Percentiles rank a stretch among this genome's conserved stretches.
Conservation (phyloP, 2,113 vertebrate species). For the Rhipidura dahli region DNA sequence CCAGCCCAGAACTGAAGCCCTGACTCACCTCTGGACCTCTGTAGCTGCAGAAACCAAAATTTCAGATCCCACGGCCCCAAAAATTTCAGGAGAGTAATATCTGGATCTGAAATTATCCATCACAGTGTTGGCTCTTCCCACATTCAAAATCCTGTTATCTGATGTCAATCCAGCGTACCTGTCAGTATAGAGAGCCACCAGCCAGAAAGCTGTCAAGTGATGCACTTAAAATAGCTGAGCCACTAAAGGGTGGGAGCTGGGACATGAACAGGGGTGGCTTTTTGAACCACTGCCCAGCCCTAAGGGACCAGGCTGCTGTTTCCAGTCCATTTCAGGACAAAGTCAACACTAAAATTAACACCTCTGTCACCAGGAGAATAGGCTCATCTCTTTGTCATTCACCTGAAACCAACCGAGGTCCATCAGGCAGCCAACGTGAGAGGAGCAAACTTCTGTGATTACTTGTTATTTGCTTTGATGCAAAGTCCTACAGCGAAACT, state of each 20-base stretch:
- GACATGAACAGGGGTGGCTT: background rate
- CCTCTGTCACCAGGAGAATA: background rate
- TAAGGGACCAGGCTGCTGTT: background rate
- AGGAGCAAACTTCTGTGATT: background rate
- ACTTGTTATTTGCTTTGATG: rapidly evolving
- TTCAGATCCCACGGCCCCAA: background rate
- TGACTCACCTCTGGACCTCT: background rate
- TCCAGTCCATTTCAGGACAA: background rate
- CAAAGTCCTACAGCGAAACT: background rate
- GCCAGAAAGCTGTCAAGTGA: background rate
- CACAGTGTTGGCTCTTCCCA: background rate
- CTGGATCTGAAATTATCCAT: background rate
- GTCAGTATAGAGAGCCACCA: background rate
- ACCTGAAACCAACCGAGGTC: background rate
- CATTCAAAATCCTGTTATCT: background rate
- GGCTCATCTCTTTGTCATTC: background rate
- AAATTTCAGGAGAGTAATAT: background rate
- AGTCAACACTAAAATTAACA: background rate
- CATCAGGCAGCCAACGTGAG: background rate
- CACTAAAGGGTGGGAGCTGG: background rate
- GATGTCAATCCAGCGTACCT: background rate
- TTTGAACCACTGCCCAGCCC: background rate
- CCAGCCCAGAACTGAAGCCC: background rate
- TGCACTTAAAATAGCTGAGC: background rate
- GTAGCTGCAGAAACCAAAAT: background rate